Evolutionary conservation across 1,140 invertebrate species (phyloP).

Genomic region (Neodiprion lecontei): DNA sequence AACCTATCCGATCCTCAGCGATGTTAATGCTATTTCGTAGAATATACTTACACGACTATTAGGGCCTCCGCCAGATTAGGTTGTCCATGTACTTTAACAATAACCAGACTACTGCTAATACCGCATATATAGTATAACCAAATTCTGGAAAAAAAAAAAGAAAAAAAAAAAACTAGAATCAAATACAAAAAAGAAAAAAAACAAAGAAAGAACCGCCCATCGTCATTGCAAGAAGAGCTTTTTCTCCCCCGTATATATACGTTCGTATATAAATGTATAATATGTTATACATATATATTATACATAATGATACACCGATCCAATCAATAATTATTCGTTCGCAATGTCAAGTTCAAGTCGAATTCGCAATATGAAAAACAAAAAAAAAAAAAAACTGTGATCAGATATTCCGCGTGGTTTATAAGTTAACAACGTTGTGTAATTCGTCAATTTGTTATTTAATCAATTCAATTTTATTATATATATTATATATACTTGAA

Average conservation of each 20-base stretch:
- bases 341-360: conserved; percentile 18
- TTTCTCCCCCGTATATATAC: conserved; percentile 35
- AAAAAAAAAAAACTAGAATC: conserved; percentile 31
- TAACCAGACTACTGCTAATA: background rate
- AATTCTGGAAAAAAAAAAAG: conserved; percentile 25
- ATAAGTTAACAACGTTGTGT: background rate
- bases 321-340: no score
- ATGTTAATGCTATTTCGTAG: conserved; percentile 49
- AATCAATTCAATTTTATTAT: no score
- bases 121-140: background rate
- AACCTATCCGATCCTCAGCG: no score
- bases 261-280: conserved; percentile 25
- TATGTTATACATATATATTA: background rate
- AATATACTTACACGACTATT: conserved; percentile 24
- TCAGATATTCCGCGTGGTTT: conserved; percentile 27
- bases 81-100: conserved; percentile 23
- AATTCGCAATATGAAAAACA: conserved; percentile 25
- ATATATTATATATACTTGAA: no score
- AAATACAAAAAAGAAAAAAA: conserved; percentile 49
- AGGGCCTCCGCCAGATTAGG: conserved; percentile 53
- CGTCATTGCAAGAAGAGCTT: conserved; percentile 38
- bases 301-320: background rate
- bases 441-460: no score
- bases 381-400: conserved; percentile 35
- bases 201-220: conserved; percentile 46